phyloP scores from a whole-genome alignment of 23 tunicate genomes.

The Styela clava region DNA sequence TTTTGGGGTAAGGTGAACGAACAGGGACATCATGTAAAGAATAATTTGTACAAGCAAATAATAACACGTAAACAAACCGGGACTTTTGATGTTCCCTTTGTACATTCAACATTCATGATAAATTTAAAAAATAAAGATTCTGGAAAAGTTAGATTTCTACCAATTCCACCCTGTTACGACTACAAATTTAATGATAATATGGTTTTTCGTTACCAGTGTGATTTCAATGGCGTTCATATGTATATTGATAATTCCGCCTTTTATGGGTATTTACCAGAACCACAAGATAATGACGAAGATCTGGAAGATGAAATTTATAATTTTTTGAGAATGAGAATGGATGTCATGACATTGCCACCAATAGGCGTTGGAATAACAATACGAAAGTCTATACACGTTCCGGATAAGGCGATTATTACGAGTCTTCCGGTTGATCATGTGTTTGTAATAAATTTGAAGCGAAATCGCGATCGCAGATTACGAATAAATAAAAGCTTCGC shows the following conservation, averaged over 20 bases:
- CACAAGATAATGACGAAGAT: slow-evolving; percentile 36
- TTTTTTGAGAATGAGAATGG: slow-evolving; percentile 54
- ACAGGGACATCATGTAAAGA: too few relatives aligned
- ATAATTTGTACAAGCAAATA: too few relatives aligned
- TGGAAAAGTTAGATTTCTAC: slow-evolving; percentile 58
- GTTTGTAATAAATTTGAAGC: slow-evolving; percentile 66
- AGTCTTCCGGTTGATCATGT: slow-evolving; percentile 65
- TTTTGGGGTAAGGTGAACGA: too few relatives aligned
- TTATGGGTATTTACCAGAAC: slow-evolving; percentile 72
- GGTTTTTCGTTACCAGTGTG: too few relatives aligned
- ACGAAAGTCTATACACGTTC: slow-evolving; percentile 9
- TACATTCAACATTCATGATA: slow-evolving; percentile 72
- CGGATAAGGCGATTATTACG: neutral
- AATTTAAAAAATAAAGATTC: slow-evolving; percentile 46
- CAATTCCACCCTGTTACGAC: slow-evolving; percentile 32
- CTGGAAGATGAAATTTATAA: slow-evolving; percentile 44
- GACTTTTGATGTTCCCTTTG: too few relatives aligned
- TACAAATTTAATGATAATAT: slow-evolving; percentile 64
- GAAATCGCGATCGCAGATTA: slow-evolving; percentile 57
- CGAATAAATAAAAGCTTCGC: slow-evolving; percentile 53
- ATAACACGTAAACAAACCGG: too few relatives aligned
- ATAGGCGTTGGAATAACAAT: slow-evolving; percentile 72
- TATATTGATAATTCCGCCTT: too few relatives aligned
- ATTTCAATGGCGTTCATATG: too few relatives aligned
- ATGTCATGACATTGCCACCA: slow-evolving; percentile 77